These are phyloP conservation scores for Dione juno DNA, from an alignment of 2,888 invertebrate genomes.

Conservation along the genomic window DNA sequence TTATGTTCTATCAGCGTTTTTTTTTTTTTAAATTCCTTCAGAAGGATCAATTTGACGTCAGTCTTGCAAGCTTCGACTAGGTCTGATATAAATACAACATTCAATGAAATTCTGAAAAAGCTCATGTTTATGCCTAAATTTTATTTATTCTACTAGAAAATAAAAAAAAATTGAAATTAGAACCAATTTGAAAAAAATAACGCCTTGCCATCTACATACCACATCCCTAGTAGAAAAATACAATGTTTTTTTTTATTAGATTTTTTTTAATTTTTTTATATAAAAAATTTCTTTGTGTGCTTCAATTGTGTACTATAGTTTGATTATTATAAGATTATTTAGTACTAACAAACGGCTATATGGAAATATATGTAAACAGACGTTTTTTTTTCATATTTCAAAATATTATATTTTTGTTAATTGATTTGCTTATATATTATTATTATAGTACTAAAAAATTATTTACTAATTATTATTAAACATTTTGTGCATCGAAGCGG, in stretches of 20 bases:
- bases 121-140: slow-evolving; percentile 33
- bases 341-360: slow-evolving; percentile 40
- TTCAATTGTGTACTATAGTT: slow-evolving; percentile 40
- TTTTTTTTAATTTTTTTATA: slow-evolving; percentile 35
- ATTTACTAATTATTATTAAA: slow-evolving; percentile 43
- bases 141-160: slow-evolving; percentile 19
- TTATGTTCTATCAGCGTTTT: slow-evolving; percentile 66
- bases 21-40: slow-evolving; percentile 62
- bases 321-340: slow-evolving; percentile 38
- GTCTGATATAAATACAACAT: slow-evolving; percentile 41
- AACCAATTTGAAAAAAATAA: neutral
- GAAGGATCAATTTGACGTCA: slow-evolving; percentile 72
- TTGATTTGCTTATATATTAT: slow-evolving; percentile 32
- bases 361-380: slow-evolving; percentile 41
- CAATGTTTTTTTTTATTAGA: slow-evolving; percentile 34
- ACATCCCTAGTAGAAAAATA: slow-evolving; percentile 50
- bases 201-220: slow-evolving; percentile 30
- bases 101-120: slow-evolving; percentile 39
- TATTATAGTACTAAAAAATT: neutral
- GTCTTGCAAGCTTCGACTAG: slow-evolving; percentile 75
- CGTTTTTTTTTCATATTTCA: slow-evolving; percentile 28
- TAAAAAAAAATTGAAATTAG: neutral
- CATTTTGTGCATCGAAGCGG: slow-evolving; percentile 72
- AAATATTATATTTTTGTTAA: slow-evolving; percentile 37
- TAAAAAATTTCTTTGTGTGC: slow-evolving; percentile 39